Percentiles rank a stretch among this genome's conserved stretches.
phyloP scores from a whole-genome alignment of 2,113 vertebrate genomes.

The Procapra przewalskii region DNA sequence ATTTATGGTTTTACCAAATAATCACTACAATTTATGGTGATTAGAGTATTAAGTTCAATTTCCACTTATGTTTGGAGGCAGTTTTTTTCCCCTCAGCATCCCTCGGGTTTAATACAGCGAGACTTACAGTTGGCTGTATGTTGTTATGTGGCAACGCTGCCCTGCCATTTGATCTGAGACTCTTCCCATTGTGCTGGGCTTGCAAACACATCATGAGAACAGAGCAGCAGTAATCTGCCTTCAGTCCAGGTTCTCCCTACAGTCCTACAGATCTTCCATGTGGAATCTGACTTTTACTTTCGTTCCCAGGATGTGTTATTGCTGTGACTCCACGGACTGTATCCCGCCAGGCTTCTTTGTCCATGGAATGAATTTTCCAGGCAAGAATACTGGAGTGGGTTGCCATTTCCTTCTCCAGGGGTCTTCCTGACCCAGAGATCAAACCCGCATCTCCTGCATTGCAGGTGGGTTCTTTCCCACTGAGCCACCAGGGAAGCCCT shows the following conservation, averaged over 20 bases:
- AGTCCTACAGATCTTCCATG: neutral
- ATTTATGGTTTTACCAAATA: conserved; percentile 45
- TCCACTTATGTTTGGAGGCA: neutral
- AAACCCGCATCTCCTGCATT: neutral
- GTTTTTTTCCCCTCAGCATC: neutral
- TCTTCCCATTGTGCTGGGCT: neutral
- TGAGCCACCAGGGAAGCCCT: neutral
- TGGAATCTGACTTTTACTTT: neutral
- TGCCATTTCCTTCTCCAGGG: neutral
- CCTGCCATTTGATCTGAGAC: neutral
- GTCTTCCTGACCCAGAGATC: neutral
- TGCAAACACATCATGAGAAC: neutral
- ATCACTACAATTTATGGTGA: conserved; percentile 38
- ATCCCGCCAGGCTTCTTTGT: neutral
- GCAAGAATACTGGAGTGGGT: neutral
- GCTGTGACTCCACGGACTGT: neutral
- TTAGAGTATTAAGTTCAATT: conserved; percentile 35
- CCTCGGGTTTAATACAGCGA: neutral
- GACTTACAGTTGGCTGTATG: neutral
- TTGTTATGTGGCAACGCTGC: neutral
- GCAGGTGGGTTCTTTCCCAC: neutral
- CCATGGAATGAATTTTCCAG: neutral
- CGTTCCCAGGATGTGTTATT: neutral
- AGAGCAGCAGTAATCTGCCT: neutral
- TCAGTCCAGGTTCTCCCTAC: conserved; percentile 5